phyloP scores from a whole-genome alignment of 2,797 vertebrate genomes.

The Hippocampus kuda region DNA sequence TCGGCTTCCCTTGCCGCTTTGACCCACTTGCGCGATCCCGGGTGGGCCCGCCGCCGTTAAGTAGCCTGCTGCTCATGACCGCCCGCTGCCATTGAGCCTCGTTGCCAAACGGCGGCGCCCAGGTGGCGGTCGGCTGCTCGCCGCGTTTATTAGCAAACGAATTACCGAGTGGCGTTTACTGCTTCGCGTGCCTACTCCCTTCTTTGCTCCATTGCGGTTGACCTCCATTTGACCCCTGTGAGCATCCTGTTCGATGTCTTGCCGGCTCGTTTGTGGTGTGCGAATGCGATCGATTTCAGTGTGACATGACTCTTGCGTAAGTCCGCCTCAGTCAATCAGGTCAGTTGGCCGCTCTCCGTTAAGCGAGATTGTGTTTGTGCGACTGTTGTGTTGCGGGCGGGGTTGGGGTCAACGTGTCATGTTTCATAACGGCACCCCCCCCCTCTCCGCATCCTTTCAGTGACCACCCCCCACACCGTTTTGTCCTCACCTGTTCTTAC shows the following conservation, averaged over 20 bases:
- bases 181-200: neutral
- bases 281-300: neutral
- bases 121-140: too few species aligned
- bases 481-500: neutral
- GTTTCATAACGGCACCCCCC: neutral
- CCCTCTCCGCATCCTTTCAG: neutral
- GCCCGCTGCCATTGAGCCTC: neutral
- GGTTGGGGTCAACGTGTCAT: neutral
- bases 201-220: neutral
- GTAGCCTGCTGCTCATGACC: neutral
- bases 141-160: too few species aligned
- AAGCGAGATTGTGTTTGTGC: conserved; percentile 29
- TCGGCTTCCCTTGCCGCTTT: neutral
- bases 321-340: conserved; percentile 15
- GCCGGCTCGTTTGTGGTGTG: neutral
- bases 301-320: conserved; percentile 28
- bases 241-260: neutral
- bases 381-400: conserved; percentile 24
- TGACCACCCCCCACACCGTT: neutral
- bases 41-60: neutral
- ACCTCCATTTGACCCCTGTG: too few species aligned
- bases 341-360: conserved; percentile 19
- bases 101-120: neutral
- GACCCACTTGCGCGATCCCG: neutral
- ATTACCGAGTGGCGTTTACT: too few species aligned